Evolutionary conservation across 2,797 vertebrate species (phyloP).

Genomic region (Enteromius fasciolatus): DNA sequence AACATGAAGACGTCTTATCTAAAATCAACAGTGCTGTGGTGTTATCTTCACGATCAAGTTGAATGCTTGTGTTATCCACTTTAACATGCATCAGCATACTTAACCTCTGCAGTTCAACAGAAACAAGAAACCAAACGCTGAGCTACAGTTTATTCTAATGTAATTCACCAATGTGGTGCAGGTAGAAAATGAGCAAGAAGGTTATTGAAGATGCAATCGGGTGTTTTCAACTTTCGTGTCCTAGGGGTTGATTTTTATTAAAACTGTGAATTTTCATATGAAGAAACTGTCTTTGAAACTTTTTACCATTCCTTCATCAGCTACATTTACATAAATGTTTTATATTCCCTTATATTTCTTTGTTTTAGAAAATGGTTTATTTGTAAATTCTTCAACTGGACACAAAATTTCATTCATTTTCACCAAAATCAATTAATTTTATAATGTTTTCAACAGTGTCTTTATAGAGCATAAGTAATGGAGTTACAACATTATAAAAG

Average conservation of each 20-base stretch:
- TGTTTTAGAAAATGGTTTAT: neutral
- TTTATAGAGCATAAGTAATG: neutral
- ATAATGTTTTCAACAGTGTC: neutral
- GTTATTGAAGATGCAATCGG: neutral
- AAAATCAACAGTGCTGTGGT: neutral
- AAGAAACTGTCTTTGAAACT: neutral
- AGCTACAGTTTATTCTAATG: neutral
- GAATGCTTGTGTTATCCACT: neutral
- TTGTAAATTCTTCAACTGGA: neutral
- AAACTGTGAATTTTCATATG: neutral
- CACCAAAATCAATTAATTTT: neutral
- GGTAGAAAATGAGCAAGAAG: conserved; percentile 7
- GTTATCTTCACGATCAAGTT: neutral
- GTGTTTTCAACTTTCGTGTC: neutral
- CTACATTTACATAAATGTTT: neutral
- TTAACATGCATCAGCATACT: conserved; percentile 15
- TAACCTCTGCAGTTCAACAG: conserved; percentile 25
- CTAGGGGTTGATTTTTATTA: conserved; percentile 9
- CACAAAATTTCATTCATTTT: neutral
- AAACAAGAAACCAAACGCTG: conserved; percentile 16
- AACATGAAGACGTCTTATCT: neutral
- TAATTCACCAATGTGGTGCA: neutral
- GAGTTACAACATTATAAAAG: too few species aligned
- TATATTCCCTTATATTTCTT: neutral
- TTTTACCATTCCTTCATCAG: neutral